phyloP scores from a whole-genome alignment of 1,140 invertebrate genomes.

The Papilio helenus region DNA sequence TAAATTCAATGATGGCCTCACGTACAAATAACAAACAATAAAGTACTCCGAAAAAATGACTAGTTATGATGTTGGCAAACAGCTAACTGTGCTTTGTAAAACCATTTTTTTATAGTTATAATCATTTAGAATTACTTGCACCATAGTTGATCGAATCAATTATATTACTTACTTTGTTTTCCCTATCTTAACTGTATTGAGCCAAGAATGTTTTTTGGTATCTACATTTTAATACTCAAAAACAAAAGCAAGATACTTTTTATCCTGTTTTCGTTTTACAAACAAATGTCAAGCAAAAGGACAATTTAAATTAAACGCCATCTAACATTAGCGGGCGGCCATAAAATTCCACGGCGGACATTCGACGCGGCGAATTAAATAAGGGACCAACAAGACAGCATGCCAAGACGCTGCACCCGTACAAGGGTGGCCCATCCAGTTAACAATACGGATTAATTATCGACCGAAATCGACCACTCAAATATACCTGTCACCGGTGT shows the following conservation, averaged over 20 bases:
- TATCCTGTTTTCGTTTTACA: background rate
- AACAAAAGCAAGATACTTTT: background rate
- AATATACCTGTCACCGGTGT: slow-evolving; percentile 81
- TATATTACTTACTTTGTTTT: background rate
- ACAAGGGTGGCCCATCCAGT: slow-evolving; percentile 75
- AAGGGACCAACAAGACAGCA: slow-evolving; percentile 50
- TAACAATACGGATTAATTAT: slow-evolving; percentile 82
- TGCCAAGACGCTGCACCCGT: slow-evolving; percentile 50
- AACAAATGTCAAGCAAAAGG: slow-evolving; percentile 24
- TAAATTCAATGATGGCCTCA: slow-evolving; percentile 55
- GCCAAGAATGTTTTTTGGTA: no score
- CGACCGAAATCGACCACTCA: slow-evolving; percentile 79
- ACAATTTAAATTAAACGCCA: slow-evolving; percentile 27
- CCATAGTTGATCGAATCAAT: background rate
- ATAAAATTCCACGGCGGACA: slow-evolving; percentile 28
- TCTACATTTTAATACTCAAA: background rate
- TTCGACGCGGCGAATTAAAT: slow-evolving; percentile 33
- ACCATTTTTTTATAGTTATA: background rate
- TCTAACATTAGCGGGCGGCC: slow-evolving; percentile 30
- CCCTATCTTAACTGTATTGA: background rate
- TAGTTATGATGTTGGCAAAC: slow-evolving; percentile 3
- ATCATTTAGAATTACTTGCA: background rate
- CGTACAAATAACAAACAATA: slow-evolving; percentile 42
- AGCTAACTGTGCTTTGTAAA: background rate
- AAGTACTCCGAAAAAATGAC: slow-evolving; percentile 7